These are phyloP conservation scores for Erannis defoliaria DNA, from an alignment of 2,888 invertebrate genomes.

Conservation along the genomic window DNA sequence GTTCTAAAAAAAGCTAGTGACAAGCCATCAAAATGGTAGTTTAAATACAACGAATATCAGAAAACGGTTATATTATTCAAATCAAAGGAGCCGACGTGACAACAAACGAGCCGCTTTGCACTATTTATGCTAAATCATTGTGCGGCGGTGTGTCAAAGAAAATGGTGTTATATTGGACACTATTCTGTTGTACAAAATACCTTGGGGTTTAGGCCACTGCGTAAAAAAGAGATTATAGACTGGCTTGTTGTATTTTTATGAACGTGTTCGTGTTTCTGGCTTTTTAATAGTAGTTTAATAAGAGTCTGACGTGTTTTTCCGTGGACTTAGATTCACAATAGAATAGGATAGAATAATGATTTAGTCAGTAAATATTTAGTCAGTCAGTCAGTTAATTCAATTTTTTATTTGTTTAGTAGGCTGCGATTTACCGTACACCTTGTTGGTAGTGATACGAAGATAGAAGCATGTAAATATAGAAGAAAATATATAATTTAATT, in stretches of 20 bases:
- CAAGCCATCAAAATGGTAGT: neutral
- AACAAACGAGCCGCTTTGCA: constrained; percentile 54
- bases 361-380: too few species aligned
- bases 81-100: constrained; percentile 42
- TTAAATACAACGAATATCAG: neutral
- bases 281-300: too few species aligned
- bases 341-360: too few species aligned
- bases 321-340: too few species aligned
- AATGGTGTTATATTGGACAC: constrained; percentile 27
- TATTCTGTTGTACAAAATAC: constrained; percentile 31
- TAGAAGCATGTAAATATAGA: too few species aligned
- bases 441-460: too few species aligned
- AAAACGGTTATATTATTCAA: constrained; percentile 9
- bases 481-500: too few species aligned
- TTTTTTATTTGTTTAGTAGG: too few species aligned
- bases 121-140: constrained; percentile 51
- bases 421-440: too few species aligned
- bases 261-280: constrained; percentile 57
- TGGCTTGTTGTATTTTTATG: neutral
- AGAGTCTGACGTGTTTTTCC: too few species aligned
- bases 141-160: constrained; percentile 36
- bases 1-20: too few species aligned
- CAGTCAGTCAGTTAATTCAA: too few species aligned
- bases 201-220: constrained; percentile 12
- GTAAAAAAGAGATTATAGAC: constrained; percentile 21